Evolutionary conservation across 2,888 invertebrate species (phyloP), one percentile per base, ranked within the genome.

Genomic region (Pharmacophagus antenor): DNA sequence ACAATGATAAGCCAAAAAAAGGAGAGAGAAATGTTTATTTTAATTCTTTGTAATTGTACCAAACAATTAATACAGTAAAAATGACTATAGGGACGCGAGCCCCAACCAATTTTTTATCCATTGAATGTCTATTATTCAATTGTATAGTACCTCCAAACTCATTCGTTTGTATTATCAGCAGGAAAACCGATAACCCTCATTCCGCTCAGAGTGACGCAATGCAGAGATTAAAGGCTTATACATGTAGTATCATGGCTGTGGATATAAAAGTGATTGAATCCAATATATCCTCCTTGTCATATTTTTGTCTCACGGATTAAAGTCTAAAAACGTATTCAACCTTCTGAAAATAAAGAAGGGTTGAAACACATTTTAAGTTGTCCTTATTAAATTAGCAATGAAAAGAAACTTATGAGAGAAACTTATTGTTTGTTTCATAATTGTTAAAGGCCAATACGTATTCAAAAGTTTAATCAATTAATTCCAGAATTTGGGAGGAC

Each of bases 171-270:
- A 53, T 86, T 88, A 85, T 88, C 85, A 82, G 81, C 68, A 77
- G 81, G 78, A 80, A 75, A 80, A 82, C 84, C 86, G 87, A 88
- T 88, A 88, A 85, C 84, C 84, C 86, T 83, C 86, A 85, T 85
- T 87, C 84, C 82, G 82, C 81, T 80, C 76, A 74, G 81, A 76
- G 81, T 87, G 88, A 85, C 87, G 87, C 88, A 70, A 67, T 68
- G 60, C 60, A 56, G 60, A 60, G 60, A 60, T 60, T 60, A 60
- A 60, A 60, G 80, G 88, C 80, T 87, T 87, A 84, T 79, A 81
- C 76, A 78, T 76, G 80, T 79, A 80, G 77, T 78, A 71, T 73
- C 77, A 76, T 71, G 72, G 73, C 72, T 74, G 71, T 73, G 79
- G 77, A 79, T 80, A 77, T 81, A 78, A 75, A 76, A 77, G 74